A percentile compares a stretch with the other conserved stretches of the same genome.
Conservation (phyloP, 1,140 invertebrate species). For the Brachionus rubens region DNA sequence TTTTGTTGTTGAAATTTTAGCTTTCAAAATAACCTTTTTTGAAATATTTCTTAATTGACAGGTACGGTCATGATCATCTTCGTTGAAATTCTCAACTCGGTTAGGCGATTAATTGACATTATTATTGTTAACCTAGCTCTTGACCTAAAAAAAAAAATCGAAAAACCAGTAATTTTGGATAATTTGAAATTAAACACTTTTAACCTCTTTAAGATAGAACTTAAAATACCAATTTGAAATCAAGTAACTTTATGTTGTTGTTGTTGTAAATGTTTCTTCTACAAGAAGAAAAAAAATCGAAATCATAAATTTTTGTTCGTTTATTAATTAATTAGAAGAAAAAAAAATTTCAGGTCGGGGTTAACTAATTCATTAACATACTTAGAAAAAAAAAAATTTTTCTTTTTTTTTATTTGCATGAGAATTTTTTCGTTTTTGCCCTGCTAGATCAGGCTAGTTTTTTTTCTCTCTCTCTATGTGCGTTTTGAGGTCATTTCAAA, state of each 20-base stretch:
- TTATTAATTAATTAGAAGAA: conserved; percentile 18
- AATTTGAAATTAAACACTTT: conserved; percentile 33
- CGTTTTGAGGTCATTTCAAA: conserved; percentile 29
- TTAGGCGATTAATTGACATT: too few species aligned
- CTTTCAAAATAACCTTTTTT: too few species aligned
- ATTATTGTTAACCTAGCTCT: too few species aligned
- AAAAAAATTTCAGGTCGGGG: conserved; percentile 35
- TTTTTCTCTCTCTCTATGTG: not conserved
- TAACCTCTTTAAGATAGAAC: conserved; percentile 10
- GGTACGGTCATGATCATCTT: too few species aligned
- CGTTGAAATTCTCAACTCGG: too few species aligned
- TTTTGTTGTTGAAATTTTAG: too few species aligned
- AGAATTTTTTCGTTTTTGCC: not conserved
- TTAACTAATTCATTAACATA: conserved; percentile 44
- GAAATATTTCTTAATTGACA: too few species aligned
- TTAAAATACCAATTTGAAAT: not conserved
- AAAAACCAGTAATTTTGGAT: not conserved
- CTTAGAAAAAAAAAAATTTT: conserved; percentile 8
- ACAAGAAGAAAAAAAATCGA: too few species aligned
- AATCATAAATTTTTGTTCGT: too few species aligned
- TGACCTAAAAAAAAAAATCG: too few species aligned
- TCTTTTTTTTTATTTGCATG: conserved; percentile 38
- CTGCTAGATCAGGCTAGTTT: conserved; percentile 15
- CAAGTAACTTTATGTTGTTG: not conserved
- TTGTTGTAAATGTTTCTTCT: too few species aligned